These are phyloP conservation scores for Sminthurinus aureus DNA, from an alignment of 2,888 invertebrate species.

Conservation along the genomic window DNA sequence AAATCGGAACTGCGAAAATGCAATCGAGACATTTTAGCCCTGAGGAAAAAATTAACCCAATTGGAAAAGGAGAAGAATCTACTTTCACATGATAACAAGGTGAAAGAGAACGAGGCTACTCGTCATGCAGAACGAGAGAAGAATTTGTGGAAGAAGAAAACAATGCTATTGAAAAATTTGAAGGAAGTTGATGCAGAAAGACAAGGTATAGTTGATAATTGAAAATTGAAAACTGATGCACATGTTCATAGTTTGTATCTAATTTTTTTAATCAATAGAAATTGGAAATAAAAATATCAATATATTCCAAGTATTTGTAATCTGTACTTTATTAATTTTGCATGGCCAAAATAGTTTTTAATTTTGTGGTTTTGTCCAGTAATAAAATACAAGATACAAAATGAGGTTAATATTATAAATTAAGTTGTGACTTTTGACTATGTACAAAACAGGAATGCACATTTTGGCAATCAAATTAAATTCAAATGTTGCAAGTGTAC, in stretches of 20 bases:
- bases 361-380: too few relatives aligned
- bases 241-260: too few relatives aligned
- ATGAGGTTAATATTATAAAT: too few relatives aligned
- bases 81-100: conserved; percentile 44
- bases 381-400: too few relatives aligned
- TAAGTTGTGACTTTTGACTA: conserved; percentile 29
- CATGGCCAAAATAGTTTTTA: too few relatives aligned
- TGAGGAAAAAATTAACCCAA: conserved; percentile 44
- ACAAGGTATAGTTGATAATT: conserved; percentile 10
- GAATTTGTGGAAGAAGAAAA: conserved; percentile 39
- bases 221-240: too few relatives aligned
- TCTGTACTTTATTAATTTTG: neutral
- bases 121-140: conserved; percentile 41
- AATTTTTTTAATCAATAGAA: too few relatives aligned
- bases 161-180: conserved; percentile 44
- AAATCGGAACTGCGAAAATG: conserved; percentile 39
- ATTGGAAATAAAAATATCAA: too few relatives aligned
- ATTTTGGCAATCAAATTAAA: conserved; percentile 48
- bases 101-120: conserved; percentile 48
- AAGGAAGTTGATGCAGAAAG: conserved; percentile 50
- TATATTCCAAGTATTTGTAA: neutral
- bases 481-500: conserved; percentile 47
- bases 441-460: conserved; percentile 33
- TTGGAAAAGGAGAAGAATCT: conserved; percentile 51
- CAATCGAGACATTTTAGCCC: conserved; percentile 43